Conservation (phyloP, 2,888 invertebrate species). For the Camponotus fellah region DNA sequence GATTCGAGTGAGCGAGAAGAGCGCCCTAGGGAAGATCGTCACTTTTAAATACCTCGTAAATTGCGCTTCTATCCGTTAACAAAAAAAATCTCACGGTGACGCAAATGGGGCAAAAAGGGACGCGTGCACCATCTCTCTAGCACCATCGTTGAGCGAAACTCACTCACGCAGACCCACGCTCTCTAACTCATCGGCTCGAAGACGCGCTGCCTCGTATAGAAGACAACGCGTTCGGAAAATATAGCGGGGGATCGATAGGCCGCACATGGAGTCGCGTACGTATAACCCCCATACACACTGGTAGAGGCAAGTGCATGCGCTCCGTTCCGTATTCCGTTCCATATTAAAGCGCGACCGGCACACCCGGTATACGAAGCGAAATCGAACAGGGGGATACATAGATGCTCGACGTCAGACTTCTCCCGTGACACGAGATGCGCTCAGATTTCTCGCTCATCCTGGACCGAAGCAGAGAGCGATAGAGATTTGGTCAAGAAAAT, state of each 20-base stretch:
- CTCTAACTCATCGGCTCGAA: background rate
- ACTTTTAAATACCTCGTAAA: background rate
- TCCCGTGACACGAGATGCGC: background rate
- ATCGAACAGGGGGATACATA: constrained; percentile 18
- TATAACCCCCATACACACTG: constrained; percentile 34
- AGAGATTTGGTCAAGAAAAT: background rate
- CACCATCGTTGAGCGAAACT: background rate
- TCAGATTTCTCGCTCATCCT: background rate
- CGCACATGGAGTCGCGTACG: constrained; percentile 15
- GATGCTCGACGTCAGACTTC: background rate
- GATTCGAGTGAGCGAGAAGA: background rate
- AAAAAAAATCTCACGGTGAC: background rate
- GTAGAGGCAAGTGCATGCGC: constrained; percentile 41
- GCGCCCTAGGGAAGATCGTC: background rate
- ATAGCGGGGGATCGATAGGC: constrained; percentile 47
- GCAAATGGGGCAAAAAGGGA: background rate
- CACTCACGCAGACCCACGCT: constrained; percentile 1
- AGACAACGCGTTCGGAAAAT: constrained; percentile 32
- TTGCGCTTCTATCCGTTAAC: background rate
- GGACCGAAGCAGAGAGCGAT: background rate
- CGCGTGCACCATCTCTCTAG: background rate
- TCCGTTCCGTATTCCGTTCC: constrained; percentile 3
- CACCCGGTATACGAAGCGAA: background rate
- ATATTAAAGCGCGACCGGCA: constrained; percentile 10
- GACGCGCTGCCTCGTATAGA: constrained; percentile 15